Conservation (phyloP, 2,888 invertebrate species). For the Drosophila pseudotakahashii region DNA sequence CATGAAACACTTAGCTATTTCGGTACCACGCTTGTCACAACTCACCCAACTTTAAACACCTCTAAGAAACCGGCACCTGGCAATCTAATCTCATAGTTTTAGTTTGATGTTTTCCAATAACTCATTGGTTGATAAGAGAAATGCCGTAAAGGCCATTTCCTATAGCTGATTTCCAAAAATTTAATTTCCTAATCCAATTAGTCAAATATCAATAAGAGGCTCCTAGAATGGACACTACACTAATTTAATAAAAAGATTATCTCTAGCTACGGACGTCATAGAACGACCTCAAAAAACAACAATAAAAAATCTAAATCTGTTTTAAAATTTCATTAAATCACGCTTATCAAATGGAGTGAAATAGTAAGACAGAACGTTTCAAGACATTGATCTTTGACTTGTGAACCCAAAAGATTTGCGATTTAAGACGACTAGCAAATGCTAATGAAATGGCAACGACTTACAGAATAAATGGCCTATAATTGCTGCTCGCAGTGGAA, state of each 20-base stretch:
- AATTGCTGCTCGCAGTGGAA: conserved; percentile 7
- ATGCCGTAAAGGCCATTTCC: conserved; percentile 11
- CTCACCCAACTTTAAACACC: conserved; percentile 20
- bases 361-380: neutral
- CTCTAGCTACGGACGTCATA: conserved; percentile 12
- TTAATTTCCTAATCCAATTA: conserved; percentile 50
- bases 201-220: conserved; percentile 3
- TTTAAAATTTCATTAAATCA: conserved; percentile 12
- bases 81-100: conserved; percentile 60
- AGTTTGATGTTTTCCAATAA: conserved; percentile 32
- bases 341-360: conserved; percentile 17
- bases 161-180: neutral
- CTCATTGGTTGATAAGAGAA: conserved; percentile 23
- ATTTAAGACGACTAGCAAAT: neutral
- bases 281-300: neutral
- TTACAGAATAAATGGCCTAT: neutral
- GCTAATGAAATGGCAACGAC: conserved; percentile 4
- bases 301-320: neutral
- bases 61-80: conserved; percentile 15
- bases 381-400: conserved; percentile 23
- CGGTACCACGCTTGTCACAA: conserved; percentile 20
- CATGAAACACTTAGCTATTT: conserved; percentile 60
- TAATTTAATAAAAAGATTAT: conserved; percentile 12
- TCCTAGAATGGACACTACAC: neutral
- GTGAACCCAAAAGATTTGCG: conserved; percentile 9